These are phyloP conservation scores for Taenioides sp. DNA, from an alignment of 2,797 vertebrate genomes.

Conservation along the genomic window DNA sequence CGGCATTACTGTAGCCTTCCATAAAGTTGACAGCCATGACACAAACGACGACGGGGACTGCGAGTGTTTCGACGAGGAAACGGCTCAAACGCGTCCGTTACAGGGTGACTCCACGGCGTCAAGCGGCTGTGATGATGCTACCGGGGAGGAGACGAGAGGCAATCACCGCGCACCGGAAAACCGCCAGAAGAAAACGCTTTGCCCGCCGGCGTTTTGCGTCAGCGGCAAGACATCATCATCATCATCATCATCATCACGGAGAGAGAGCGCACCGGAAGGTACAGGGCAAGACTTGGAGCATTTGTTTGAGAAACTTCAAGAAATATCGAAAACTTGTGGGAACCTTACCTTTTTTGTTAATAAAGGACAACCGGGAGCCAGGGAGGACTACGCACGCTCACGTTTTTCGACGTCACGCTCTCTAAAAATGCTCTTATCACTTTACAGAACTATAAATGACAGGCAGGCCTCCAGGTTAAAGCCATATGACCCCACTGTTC, in stretches of 20 bases:
- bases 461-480: neutral
- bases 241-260: constrained; percentile 34
- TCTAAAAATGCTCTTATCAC: constrained; percentile 22
- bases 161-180: constrained; percentile 22
- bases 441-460: neutral
- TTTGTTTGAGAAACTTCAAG: neutral
- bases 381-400: constrained; percentile 10
- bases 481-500: neutral
- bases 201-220: constrained; percentile 55
- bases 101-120: constrained; percentile 21
- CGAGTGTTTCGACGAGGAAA: constrained; percentile 35
- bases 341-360: neutral
- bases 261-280: constrained; percentile 56
- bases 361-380: too few relatives aligned
- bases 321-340: neutral
- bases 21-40: constrained; percentile 59
- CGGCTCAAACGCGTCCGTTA: constrained; percentile 49
- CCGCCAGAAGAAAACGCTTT: constrained; percentile 19
- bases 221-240: constrained; percentile 26
- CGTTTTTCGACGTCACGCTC: constrained; percentile 43
- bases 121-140: neutral
- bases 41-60: constrained; percentile 16
- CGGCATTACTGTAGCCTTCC: constrained; percentile 61
- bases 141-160: constrained; percentile 2
- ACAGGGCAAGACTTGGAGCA: constrained; percentile 15